Percentiles rank a stretch among this genome's conserved stretches.
Evolutionary conservation across 2,888 invertebrate genomes (phyloP).

Genomic region (Agrotis ipsilon): DNA sequence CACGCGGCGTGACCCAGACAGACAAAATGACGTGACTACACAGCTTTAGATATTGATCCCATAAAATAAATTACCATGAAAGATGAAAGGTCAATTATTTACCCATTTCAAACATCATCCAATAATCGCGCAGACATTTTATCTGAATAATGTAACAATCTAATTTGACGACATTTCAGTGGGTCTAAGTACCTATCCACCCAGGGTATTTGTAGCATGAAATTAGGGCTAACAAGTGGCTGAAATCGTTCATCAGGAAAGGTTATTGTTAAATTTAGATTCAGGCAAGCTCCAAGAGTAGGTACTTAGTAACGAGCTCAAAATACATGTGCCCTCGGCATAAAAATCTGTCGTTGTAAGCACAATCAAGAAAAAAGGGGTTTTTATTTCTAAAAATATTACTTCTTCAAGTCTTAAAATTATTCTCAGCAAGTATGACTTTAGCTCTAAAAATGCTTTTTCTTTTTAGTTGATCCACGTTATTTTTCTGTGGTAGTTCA

Average conservation of each 20-base stretch:
- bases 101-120: neutral
- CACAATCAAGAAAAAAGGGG: constrained; percentile 4
- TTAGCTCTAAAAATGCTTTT: no score
- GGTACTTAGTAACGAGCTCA: neutral
- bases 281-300: constrained; percentile 11
- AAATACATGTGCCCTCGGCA: constrained; percentile 10
- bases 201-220: neutral
- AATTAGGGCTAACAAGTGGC: constrained; percentile 11
- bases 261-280: constrained; percentile 23
- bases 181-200: neutral
- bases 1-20: constrained; percentile 20
- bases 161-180: neutral
- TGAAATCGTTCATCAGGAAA: neutral
- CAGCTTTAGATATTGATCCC: constrained; percentile 9
- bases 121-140: neutral
- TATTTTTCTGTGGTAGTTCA: no score
- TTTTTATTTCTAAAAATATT: neutral
- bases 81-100: constrained; percentile 3
- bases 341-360: neutral
- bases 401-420: neutral
- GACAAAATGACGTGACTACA: constrained; percentile 14
- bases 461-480: no score
- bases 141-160: constrained; percentile 1
- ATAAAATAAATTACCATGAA: constrained; percentile 1
- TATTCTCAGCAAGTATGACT: neutral